Base-by-base conservation (phyloP, 2,113 vertebrate genomes). In the Oenanthe oenanthe region DNA sequence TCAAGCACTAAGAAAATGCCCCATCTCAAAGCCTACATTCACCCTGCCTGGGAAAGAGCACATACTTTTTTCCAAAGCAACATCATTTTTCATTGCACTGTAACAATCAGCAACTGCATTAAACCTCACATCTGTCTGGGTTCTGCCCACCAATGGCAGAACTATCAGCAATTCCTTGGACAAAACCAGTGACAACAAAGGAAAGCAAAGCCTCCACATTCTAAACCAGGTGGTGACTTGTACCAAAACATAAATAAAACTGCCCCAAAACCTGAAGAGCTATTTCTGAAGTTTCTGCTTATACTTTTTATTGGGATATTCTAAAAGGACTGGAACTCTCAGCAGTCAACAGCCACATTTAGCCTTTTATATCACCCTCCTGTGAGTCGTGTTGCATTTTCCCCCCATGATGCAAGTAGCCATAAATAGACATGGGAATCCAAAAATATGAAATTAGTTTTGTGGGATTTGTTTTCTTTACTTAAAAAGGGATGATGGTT, bases 391-490 rank as follows among this genome's bases (percentile, higher is more conserved):
- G 54, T 9, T 9, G 8, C 85, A 77, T 97, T 92, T 94, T 94
- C 72, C 74, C 50, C 31, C 31, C 38, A 32, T 3, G 43, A 89
- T 74, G 71, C 67, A 83, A 83, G 78, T 1, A 71, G 68, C 67
- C 82, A 77, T 10, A 93, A 90, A 97, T 94, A 97, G 89, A 90
- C 36, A 31, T 17, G 60, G 72, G 82, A 95, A 85, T 88, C 19
- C 54, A 93, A 94, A 97, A 95, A 95, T 57, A 92, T 7, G 4
- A 56, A 58, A 67, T 75, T 7, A 31, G 19, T 66, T 89, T 74
- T 26, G n/a, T 53, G 61, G 43, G 56, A 85, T 80, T 92, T 74
- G 56, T 80, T 92, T 94, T 70, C 54, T 91, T 94, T 89, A 80
- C 85, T 92, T 86, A 92, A 94, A 94, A 97, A 90, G 72, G 93